Evolutionary conservation across 2,888 invertebrate genomes (phyloP).

Genomic region (Oxyteleia sp.): DNA sequence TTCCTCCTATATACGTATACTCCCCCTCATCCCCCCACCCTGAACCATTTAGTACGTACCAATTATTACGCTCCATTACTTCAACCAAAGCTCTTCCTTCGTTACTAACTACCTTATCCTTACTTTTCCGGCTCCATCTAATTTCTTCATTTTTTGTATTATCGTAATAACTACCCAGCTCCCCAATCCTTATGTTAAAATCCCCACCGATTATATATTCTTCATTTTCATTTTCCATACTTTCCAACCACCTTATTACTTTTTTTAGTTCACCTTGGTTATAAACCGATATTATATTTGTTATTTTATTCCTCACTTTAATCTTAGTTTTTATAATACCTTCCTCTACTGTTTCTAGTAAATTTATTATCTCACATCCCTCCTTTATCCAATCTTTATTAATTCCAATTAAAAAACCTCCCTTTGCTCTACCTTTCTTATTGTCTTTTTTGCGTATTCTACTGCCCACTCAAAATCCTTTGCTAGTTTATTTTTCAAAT

Average conservation of each 20-base stretch:
- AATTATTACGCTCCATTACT: constrained; percentile 57
- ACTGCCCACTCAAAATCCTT: constrained; percentile 37
- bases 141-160: neutral
- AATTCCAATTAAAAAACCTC: constrained; percentile 56
- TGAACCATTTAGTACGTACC: too few relatives aligned
- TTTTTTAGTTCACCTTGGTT: constrained; percentile 1
- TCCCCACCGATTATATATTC: constrained; percentile 39
- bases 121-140: neutral
- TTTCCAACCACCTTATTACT: neutral
- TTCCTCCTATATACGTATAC: constrained; percentile 55
- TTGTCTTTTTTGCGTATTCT: constrained; percentile 37
- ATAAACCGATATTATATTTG: neutral
- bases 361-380: too few relatives aligned
- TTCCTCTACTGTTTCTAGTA: neutral
- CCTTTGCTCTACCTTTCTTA: constrained; percentile 22
- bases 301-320: neutral
- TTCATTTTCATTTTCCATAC: constrained; percentile 1
- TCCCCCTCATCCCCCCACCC: constrained; percentile 63
- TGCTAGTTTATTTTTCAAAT: constrained; percentile 25
- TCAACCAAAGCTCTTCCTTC: constrained; percentile 58
- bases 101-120: constrained; percentile 31
- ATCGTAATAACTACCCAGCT: constrained; percentile 11
- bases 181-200: constrained; percentile 42
- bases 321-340: neutral
- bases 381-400: constrained; percentile 13